Evolutionary conservation across 2,113 vertebrate species (phyloP).

Genomic region (Carettochelys insculpta): DNA sequence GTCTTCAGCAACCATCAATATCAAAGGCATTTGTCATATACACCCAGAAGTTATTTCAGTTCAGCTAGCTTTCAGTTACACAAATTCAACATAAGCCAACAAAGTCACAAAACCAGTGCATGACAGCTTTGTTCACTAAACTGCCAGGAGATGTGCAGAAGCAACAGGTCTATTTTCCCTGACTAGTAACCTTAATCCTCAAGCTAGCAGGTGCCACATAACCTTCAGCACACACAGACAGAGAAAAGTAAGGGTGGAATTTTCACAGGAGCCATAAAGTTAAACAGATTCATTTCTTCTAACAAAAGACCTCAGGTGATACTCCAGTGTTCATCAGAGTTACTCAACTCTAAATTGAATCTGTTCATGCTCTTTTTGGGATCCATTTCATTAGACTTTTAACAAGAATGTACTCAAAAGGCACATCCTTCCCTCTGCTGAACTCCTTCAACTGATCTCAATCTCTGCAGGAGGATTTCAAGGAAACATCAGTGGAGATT

Average conservation of each 20-base stretch:
- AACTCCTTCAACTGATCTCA: not conserved
- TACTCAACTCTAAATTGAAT: not conserved
- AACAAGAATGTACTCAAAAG: not conserved
- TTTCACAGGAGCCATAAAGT: not conserved
- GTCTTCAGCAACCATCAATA: not conserved
- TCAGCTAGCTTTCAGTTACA: not conserved
- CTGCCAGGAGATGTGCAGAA: not conserved
- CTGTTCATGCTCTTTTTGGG: not conserved
- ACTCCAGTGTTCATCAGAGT: not conserved
- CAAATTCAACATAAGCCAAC: not conserved
- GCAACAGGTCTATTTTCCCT: not conserved
- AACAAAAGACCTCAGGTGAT: not conserved
- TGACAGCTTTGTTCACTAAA: not conserved
- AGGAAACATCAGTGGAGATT: not conserved
- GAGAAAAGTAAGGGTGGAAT: not conserved
- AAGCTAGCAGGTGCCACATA: not conserved
- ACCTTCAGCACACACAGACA: not conserved
- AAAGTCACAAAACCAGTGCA: not conserved
- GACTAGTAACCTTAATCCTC: not conserved
- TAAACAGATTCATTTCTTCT: not conserved
- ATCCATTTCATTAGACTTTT: not conserved
- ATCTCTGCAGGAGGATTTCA: not conserved
- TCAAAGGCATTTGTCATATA: not conserved
- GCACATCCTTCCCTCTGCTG: not conserved
- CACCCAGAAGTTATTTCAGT: not conserved